These are phyloP conservation scores for Tyto alba DNA, from an alignment of 2,113 vertebrate genomes.

Conservation along the genomic window DNA sequence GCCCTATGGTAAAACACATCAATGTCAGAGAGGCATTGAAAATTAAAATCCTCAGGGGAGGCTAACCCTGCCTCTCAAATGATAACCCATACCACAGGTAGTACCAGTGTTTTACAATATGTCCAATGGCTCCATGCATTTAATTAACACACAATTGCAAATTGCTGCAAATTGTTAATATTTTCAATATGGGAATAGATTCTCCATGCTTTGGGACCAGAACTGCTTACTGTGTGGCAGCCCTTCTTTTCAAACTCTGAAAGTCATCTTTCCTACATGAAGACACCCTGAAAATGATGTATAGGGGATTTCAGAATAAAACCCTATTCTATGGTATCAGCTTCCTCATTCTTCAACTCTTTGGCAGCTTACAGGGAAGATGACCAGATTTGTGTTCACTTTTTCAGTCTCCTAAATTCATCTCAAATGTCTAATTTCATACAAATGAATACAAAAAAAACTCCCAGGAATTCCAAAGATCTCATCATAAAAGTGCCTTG, in stretches of 20 bases:
- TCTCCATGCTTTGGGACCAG: background rate
- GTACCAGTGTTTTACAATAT: background rate
- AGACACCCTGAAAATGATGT: background rate
- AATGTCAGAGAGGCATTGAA: background rate
- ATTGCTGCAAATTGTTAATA: background rate
- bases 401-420: background rate
- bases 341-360: background rate
- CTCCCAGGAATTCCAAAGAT: background rate
- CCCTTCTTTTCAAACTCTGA: background rate
- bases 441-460: background rate
- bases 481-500: background rate
- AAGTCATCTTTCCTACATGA: background rate
- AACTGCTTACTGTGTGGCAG: background rate
- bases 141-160: background rate
- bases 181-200: background rate
- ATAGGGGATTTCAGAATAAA: background rate
- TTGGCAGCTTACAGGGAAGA: background rate
- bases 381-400: background rate
- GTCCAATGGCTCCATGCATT: background rate
- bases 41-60: slow-evolving; percentile 37
- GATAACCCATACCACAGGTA: background rate
- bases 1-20: background rate
- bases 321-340: background rate
- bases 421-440: background rate
- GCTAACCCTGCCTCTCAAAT: slow-evolving; percentile 23